These are phyloP conservation scores for Argopecten irradians DNA, from an alignment of 1,140 invertebrate genomes.

Conservation along the genomic window DNA sequence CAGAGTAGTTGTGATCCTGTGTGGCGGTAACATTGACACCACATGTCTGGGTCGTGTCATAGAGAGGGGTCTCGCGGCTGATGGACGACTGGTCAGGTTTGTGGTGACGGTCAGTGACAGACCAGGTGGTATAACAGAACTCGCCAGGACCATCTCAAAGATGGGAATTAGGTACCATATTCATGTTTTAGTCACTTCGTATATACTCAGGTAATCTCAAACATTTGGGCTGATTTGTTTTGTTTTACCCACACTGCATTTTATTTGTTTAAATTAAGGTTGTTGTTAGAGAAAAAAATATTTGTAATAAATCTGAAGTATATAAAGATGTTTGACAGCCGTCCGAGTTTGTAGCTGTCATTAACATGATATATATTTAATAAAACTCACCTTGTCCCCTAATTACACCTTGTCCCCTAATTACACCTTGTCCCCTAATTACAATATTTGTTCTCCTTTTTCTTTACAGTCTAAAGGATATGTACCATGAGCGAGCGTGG, in stretches of 20 bases:
- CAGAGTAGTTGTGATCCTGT: conserved; percentile 89
- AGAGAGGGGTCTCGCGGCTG: conserved; percentile 91
- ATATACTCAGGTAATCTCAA: not conserved
- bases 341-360: not conserved
- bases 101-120: conserved; percentile 91
- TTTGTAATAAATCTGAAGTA: not conserved
- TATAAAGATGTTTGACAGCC: not conserved
- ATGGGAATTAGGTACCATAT: conserved; percentile 83
- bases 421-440: too few relatives aligned
- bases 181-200: not conserved
- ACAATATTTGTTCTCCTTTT: not conserved
- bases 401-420: too few relatives aligned
- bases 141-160: conserved; percentile 85
- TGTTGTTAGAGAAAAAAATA: not conserved
- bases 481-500: conserved; percentile 96
- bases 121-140: conserved; percentile 90
- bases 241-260: not conserved
- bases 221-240: not conserved
- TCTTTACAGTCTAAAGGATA: conserved; percentile 88
- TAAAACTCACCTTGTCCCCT: too few relatives aligned
- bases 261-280: not conserved
- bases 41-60: conserved; percentile 92
- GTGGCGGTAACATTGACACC: conserved; percentile 96
- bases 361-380: too few relatives aligned
- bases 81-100: conserved; percentile 91